Percentiles rank a stretch among this genome's conserved stretches.
phyloP scores from a whole-genome alignment of 2,113 vertebrate genomes.

The Austrofundulus limnaeus region DNA sequence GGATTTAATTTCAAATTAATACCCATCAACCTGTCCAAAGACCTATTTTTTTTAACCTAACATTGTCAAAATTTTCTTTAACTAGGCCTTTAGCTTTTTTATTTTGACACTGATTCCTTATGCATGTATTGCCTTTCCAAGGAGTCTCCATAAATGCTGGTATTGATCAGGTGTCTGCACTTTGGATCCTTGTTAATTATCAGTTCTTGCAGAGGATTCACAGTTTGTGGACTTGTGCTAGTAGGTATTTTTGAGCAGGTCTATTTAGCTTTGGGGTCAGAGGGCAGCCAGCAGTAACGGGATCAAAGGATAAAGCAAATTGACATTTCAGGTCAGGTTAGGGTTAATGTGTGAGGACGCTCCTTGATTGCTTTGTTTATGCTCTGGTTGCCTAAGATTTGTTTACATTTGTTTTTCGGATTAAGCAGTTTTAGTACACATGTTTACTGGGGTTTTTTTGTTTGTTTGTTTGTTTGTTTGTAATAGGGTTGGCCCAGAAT shows the following conservation, averaged over 20 bases:
- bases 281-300: conserved; percentile 8
- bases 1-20: no score
- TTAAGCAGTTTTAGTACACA: not conserved
- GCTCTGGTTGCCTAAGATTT: not conserved
- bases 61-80: not conserved
- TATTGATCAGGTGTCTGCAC: not conserved
- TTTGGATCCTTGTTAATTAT: not conserved
- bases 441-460: not conserved
- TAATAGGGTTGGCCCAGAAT: conserved; percentile 8
- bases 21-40: no score
- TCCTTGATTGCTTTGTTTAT: not conserved
- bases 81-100: not conserved
- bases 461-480: not conserved
- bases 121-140: not conserved
- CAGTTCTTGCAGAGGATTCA: not conserved
- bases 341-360: conserved; percentile 5
- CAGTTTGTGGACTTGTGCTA: conserved; percentile 12
- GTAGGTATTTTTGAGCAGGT: conserved; percentile 27
- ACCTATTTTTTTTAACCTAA: no score
- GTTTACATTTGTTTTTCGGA: not conserved
- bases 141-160: not conserved
- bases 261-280: conserved; percentile 28
- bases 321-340: conserved; percentile 26
- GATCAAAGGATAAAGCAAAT: conserved; percentile 14
- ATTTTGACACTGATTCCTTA: not conserved